A percentile compares a stretch with the other conserved stretches of the same genome.
phyloP scores from a whole-genome alignment of 1,140 invertebrate genomes.

The Harlomillsia oculata region DNA sequence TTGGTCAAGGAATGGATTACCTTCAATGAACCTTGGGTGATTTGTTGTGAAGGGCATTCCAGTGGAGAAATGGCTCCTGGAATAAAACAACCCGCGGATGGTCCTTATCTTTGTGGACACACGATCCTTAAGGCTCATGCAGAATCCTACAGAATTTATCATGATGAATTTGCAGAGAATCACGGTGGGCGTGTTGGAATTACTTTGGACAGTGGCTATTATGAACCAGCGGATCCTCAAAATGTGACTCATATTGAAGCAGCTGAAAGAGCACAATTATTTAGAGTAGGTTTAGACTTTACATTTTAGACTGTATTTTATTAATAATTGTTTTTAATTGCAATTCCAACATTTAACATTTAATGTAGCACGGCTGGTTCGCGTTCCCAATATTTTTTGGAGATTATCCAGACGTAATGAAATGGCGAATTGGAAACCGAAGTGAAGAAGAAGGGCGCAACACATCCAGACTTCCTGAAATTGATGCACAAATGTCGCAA shows the following conservation, averaged over 20 bases:
- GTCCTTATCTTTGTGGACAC: conserved; percentile 18
- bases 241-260: conserved; percentile 4
- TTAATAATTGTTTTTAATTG: conserved; percentile 8
- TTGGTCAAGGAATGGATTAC: conserved; percentile 33
- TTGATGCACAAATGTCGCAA: conserved; percentile 36
- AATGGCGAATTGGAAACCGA: conserved; percentile 45
- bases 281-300: conserved; percentile 6
- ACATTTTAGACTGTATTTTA: neutral
- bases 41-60: conserved; percentile 54
- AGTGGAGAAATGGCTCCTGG: conserved; percentile 24
- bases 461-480: conserved; percentile 45
- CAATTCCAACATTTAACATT: neutral
- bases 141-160: conserved; percentile 16
- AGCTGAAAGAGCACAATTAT: conserved; percentile 14
- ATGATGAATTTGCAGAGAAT: neutral
- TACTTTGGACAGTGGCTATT: conserved; percentile 19
- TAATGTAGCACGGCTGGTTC: conserved; percentile 49
- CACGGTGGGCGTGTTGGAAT: conserved; percentile 22
- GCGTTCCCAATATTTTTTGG: conserved; percentile 53
- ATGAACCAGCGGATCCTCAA: neutral
- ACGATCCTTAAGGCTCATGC: conserved; percentile 14
- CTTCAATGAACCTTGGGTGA: conserved; percentile 44
- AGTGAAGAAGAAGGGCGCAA: conserved; percentile 46
- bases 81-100: conserved; percentile 2
- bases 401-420: conserved; percentile 53